A percentile compares a stretch with the other conserved stretches of the same genome.
phyloP scores from a whole-genome alignment of 1,140 invertebrate genomes.

The Neelides sp. region DNA sequence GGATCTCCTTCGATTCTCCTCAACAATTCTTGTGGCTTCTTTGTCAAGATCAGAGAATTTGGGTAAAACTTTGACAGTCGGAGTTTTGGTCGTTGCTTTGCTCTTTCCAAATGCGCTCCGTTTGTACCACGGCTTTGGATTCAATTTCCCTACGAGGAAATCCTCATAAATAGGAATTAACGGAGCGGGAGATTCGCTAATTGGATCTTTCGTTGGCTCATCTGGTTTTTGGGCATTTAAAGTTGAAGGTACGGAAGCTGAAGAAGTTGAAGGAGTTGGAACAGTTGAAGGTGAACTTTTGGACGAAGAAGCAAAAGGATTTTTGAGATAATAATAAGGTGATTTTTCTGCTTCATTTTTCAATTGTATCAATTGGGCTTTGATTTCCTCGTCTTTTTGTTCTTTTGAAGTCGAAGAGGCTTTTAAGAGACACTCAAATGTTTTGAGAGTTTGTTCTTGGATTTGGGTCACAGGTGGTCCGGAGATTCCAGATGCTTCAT shows the following conservation, averaged over 20 bases:
- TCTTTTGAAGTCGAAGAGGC: not conserved
- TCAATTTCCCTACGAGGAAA: not conserved
- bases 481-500: constrained; percentile 1
- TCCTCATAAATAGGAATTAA: not conserved
- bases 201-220: not conserved
- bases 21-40: constrained; percentile 59
- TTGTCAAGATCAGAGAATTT: constrained; percentile 66
- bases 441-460: constrained; percentile 7
- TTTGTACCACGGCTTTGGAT: constrained; percentile 11
- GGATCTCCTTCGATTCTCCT: constrained; percentile 36
- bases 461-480: not conserved
- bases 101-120: constrained; percentile 2
- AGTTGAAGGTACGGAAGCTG: not conserved
- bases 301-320: not conserved
- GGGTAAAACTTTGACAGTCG: no score
- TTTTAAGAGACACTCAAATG: constrained; percentile 6
- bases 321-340: constrained; percentile 8
- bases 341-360: constrained; percentile 25
- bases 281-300: not conserved
- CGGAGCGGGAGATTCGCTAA: not conserved
- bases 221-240: not conserved
- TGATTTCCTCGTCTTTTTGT: constrained; percentile 11
- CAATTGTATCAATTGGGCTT: constrained; percentile 15
- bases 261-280: constrained; percentile 3
- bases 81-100: constrained; percentile 8